Evolutionary conservation across 2,797 vertebrate species (phyloP), one percentile per base, ranked within the genome.

Genomic region (Pteropus rufus): DNA sequence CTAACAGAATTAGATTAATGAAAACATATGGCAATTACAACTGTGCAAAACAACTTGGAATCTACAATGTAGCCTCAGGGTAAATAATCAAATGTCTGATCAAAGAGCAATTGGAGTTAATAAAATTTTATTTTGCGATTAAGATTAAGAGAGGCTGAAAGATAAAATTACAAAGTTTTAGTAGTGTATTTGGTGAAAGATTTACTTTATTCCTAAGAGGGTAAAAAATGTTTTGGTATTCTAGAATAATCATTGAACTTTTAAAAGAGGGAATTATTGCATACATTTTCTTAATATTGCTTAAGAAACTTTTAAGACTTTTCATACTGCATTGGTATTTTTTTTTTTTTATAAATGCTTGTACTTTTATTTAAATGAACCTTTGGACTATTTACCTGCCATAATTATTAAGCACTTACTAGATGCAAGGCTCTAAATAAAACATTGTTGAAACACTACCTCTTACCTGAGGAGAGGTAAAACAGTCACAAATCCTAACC

Each of bases 1-100:
- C 98, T 98, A 98, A 98, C 97, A 98, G 96, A 98, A 98, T 98
- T 93, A 97, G 97, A 98, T 98, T 98, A 98, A 98, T 98, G 98
- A 98, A 98, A 98, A 98, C 98, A 98, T 98, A 98, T 96, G 97
- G 98, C 98, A 98, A 99, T 98, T 98, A 98, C 98, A 98, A 98
- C 96, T 95, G 96, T 97, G 98, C 96, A 97, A 97, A 98, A 95
- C 98, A 98, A 98, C 96, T 98, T 98, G 84, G 97, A 98, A 98
- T 98, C 97, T 97, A 56, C 97, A 97, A 96, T 94, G 96, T 94
- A 97, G 97, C 98, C 96, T 96, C 93, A 93, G 96, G 98, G 93
- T 97, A 98, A 98, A 98, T 98, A 98, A 98, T 98, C 97, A 98
- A 97, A 98, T 97, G 84, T 98, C 97, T 98, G 98, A 98, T 98